Evolutionary conservation across 1,140 invertebrate species (phyloP).

Genomic region (Bombus polaris): DNA sequence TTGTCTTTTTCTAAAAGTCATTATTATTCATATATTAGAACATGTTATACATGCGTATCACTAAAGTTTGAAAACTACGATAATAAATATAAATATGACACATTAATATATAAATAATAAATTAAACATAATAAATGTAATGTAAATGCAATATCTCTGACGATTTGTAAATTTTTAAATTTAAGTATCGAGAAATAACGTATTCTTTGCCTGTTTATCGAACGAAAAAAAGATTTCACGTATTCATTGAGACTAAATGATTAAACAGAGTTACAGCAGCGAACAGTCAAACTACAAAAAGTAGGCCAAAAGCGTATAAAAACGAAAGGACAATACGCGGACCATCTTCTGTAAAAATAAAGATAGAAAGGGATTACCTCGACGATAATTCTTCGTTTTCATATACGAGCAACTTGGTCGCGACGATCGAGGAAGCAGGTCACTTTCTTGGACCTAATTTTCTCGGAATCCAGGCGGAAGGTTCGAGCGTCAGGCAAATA

Average conservation of each 20-base stretch:
- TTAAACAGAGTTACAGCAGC: conserved; percentile 3
- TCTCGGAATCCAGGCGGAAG: background rate
- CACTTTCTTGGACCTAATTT: conserved; percentile 16
- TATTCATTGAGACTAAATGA: background rate
- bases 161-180: background rate
- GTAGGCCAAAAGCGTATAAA: background rate
- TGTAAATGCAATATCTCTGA: background rate
- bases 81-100: background rate
- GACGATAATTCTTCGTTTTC: conserved; percentile 5
- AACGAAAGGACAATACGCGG: background rate
- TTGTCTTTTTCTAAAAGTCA: too few species aligned
- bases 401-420: background rate
- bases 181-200: background rate
- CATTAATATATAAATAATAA: background rate
- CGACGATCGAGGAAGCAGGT: background rate
- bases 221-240: background rate
- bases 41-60: too few species aligned
- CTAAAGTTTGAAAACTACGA: too few species aligned
- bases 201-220: background rate
- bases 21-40: too few species aligned
- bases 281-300: background rate
- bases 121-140: background rate
- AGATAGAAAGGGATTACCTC: background rate
- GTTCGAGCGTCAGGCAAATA: background rate
- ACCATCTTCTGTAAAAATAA: background rate